A percentile compares a stretch with the other conserved stretches of the same genome.
Conservation (phyloP, 2,888 invertebrate species). For the Neoscelio sp. region DNA sequence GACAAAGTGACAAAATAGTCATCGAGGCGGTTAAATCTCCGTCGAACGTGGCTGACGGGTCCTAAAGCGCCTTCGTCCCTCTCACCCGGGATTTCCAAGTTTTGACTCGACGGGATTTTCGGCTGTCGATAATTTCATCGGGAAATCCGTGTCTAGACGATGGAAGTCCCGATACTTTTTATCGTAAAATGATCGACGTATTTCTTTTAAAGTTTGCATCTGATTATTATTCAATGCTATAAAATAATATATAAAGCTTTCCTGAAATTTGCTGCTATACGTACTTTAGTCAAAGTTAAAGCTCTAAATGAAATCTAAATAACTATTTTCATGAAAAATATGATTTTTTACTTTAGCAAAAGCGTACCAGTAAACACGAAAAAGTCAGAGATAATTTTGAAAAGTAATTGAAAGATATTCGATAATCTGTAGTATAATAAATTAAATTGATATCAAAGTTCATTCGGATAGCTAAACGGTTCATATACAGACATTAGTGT, state of each 20-base stretch:
- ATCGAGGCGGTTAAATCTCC: slow-evolving; percentile 22
- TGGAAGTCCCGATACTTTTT: slow-evolving; percentile 29
- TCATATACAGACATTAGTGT: slow-evolving; percentile 41
- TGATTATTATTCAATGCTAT: no score
- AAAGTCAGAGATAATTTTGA: no score
- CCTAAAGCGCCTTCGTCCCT: slow-evolving; percentile 26
- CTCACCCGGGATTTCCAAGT: slow-evolving; percentile 69
- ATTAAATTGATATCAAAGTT: slow-evolving; percentile 2
- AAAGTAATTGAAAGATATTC: background rate
- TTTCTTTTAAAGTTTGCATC: slow-evolving; percentile 21
- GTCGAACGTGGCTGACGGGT: slow-evolving; percentile 40
- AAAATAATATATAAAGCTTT: no score
- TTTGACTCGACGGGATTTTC: slow-evolving; percentile 66
- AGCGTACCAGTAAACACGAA: no score
- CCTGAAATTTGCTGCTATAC: no score
- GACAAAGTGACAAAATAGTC: slow-evolving; percentile 31
- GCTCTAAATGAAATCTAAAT: no score
- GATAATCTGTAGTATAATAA: no score
- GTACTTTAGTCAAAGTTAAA: no score
- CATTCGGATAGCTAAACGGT: slow-evolving; percentile 44
- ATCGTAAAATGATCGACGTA: slow-evolving; percentile 29
- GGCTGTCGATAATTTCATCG: slow-evolving; percentile 66
- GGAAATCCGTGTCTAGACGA: slow-evolving; percentile 58
- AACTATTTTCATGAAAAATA: no score
- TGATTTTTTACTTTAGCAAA: no score